Percentiles rank a stretch among this genome's conserved stretches.
These are phyloP conservation scores for Amazona vittata DNA, from an alignment of 2,113 vertebrate genomes.

Conservation along the genomic window DNA sequence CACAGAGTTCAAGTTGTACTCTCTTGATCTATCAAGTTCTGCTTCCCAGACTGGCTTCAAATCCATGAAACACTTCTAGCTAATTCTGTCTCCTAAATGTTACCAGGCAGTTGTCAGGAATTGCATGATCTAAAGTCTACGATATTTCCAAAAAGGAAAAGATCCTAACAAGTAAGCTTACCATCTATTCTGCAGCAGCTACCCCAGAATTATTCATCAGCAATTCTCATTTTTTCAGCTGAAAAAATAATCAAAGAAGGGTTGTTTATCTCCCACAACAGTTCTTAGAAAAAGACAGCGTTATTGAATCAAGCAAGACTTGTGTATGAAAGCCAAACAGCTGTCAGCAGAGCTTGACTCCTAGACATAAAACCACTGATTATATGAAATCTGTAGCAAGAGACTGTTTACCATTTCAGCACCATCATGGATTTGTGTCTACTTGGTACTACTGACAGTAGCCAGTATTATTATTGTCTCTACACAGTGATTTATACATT, in stretches of 20 bases:
- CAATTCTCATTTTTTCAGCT: not conserved
- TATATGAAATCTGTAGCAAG: not conserved
- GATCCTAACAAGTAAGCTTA: not conserved
- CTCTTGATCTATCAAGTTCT: rapidly evolving
- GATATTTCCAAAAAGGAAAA: not conserved
- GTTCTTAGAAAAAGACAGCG: not conserved
- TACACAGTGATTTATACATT: not conserved
- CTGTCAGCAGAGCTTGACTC: not conserved
- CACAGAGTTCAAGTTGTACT: not conserved
- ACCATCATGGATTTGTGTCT: not conserved
- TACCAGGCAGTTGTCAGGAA: not conserved
- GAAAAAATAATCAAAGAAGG: not conserved
- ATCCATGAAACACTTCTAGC: not conserved
- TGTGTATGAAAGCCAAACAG: not conserved
- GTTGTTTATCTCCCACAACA: not conserved
- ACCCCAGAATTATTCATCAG: not conserved
- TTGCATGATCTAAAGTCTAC: not conserved
- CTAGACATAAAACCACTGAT: not conserved
- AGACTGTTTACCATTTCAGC: not conserved
- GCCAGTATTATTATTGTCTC: not conserved
- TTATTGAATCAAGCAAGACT: not conserved
- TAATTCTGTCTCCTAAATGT: not conserved
- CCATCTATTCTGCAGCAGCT: not conserved
- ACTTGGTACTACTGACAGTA: not conserved
- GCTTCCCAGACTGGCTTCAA: not conserved